phyloP scores from a whole-genome alignment of 2,888 invertebrate species.

The Chrysomela aeneicollis region DNA sequence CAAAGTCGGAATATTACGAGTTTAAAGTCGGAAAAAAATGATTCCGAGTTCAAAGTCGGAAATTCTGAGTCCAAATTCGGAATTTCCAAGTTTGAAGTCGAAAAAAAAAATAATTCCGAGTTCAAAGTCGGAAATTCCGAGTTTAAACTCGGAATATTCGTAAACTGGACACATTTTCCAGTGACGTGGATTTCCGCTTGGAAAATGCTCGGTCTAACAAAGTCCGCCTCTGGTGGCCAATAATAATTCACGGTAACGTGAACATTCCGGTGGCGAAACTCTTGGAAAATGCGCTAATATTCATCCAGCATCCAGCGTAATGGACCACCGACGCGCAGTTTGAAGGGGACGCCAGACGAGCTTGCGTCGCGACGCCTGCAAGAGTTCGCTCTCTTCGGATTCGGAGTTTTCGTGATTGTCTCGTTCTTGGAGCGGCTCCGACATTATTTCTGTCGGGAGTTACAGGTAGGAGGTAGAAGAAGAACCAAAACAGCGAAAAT shows the following conservation, averaged over 20 bases:
- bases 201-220: not conserved
- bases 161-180: no score
- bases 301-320: constrained; percentile 32
- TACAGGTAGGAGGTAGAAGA: no score
- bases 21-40: no score
- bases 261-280: constrained; percentile 21
- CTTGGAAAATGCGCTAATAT: constrained; percentile 35
- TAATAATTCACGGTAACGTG: constrained; percentile 11
- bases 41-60: no score
- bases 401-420: not conserved
- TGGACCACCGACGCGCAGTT: constrained; percentile 32
- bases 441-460: not conserved
- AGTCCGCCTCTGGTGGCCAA: constrained; percentile 7
- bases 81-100: no score
- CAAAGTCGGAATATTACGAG: no score
- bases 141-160: no score
- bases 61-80: no score
- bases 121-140: no score
- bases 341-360: constrained; percentile 24
- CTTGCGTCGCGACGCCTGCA: constrained; percentile 18
- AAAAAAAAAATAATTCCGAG: no score
- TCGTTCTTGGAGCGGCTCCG: not conserved
- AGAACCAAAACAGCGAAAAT: no score
- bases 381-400: not conserved
- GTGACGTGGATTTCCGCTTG: not conserved